Evolutionary conservation across 2,888 invertebrate genomes (phyloP), one percentile per base, ranked within the genome.

Genomic region (Hylaea fasciaria): DNA sequence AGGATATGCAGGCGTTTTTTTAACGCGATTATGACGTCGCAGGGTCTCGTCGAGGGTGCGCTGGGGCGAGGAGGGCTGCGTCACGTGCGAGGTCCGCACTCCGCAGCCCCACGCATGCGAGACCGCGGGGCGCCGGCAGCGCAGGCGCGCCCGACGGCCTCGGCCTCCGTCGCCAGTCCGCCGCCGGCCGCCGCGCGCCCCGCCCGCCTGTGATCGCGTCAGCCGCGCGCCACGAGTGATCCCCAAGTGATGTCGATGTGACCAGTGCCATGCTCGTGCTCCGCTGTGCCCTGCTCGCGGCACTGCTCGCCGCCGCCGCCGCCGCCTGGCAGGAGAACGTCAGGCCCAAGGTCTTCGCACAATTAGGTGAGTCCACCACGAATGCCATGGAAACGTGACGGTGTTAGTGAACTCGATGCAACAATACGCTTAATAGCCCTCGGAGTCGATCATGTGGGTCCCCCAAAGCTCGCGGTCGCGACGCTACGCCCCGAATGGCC

Each of bases 261-360:
- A 89, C 85, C 91, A 91, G 91, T 91, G 92, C 91, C 84, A 91
- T 92, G 91, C 73, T 91, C 87, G 87, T 91, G 88, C 83, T 87
- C 71, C 91, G 89, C 81, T 89, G 89, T 88, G 87, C 86, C 82
- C 81, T 88, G 77, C 69, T 93, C 79, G 91, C 93, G 92, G 88
- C 93, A 84, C 82, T 93, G 89, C 85, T 91, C 90, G 90, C 92
- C 91, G 80, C 82, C 79, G 89, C 89, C 91, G 92, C 83, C 93
- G 94, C 82, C 66, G 95, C 96, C 81, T 97, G 97, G 97, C 97
- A 97, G 95, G 97, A 97, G 92, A 97, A 97, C 92, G 95, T 96
- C 89, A 94, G 97, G 93, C 97, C 97, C 83, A 97, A 97, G 95
- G 96, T 97, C 95, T 96, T 96, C 94, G 97, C 97, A 87, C 96